Evolutionary conservation across 2,888 invertebrate species (phyloP).

Genomic region (Cyaniris semiargus): DNA sequence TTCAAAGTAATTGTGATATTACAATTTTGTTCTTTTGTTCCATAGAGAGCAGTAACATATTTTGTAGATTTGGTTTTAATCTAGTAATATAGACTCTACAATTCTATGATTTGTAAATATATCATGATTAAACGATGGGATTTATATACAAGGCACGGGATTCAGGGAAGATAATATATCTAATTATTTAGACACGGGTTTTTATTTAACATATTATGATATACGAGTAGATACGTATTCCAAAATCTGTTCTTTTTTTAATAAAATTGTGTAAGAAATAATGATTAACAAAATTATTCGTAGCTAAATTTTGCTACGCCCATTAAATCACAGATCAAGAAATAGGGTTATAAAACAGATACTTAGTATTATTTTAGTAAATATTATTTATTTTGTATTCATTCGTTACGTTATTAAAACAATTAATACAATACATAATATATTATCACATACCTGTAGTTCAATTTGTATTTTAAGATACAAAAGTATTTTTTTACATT

Average conservation of each 20-base stretch:
- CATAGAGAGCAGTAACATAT: not conserved
- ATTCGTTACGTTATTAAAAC: not conserved
- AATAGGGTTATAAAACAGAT: not conserved
- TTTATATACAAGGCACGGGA: slow-evolving; percentile 38
- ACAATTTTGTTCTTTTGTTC: not conserved
- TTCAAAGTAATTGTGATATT: not conserved
- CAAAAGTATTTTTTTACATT: not conserved
- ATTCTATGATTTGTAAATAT: slow-evolving; percentile 1
- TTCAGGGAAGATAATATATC: slow-evolving; percentile 34
- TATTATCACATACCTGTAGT: not conserved
- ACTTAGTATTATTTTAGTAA: not conserved
- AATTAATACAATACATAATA: not conserved
- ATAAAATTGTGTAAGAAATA: not conserved
- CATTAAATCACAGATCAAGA: not conserved
- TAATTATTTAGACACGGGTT: not conserved
- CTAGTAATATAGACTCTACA: not conserved
- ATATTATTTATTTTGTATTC: not conserved
- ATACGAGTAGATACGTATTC: not conserved
- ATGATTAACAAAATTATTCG: not conserved
- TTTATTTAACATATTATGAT: not conserved
- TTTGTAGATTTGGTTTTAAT: not conserved
- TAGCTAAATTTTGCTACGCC: not conserved
- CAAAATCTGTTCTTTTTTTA: not conserved
- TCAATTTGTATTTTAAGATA: not conserved
- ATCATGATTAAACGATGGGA: not conserved